These are phyloP conservation scores for Charaxes varanes DNA, from an alignment of 1,140 invertebrate species.

Conservation along the genomic window DNA sequence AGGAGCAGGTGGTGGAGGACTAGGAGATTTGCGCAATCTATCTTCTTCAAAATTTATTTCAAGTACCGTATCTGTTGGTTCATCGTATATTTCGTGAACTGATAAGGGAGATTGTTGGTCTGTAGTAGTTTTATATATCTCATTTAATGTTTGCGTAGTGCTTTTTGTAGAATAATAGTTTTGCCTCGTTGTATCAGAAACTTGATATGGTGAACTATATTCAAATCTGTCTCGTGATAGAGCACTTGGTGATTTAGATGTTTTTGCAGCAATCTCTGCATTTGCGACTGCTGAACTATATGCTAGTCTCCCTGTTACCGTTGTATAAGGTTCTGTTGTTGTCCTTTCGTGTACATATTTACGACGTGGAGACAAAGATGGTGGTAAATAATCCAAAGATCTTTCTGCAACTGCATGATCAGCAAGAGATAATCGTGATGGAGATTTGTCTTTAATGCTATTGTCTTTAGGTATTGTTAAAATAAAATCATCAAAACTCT, in stretches of 20 bases:
- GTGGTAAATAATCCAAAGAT: slow-evolving; percentile 71
- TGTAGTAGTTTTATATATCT: slow-evolving; percentile 55
- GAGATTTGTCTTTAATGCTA: slow-evolving; percentile 69
- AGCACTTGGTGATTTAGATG: slow-evolving; percentile 66
- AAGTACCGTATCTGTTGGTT: slow-evolving; percentile 73
- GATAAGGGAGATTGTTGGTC: slow-evolving; percentile 78
- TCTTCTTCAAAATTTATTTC: slow-evolving; percentile 73
- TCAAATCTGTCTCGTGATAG: slow-evolving; percentile 69
- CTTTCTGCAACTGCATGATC: slow-evolving; percentile 72
- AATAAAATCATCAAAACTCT: slow-evolving; percentile 75
- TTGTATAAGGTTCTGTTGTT: slow-evolving; percentile 75
- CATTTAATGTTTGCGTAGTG: slow-evolving; percentile 40
- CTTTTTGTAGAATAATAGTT: slow-evolving; percentile 53
- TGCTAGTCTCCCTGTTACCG: slow-evolving; percentile 75
- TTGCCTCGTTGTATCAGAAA: slow-evolving; percentile 44
- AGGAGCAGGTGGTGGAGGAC: slow-evolving; percentile 88
- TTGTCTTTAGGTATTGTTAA: slow-evolving; percentile 59
- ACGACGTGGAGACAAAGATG: slow-evolving; percentile 72
- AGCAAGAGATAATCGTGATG: slow-evolving; percentile 74
- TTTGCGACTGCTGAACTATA: slow-evolving; percentile 77
- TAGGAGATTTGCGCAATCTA: slow-evolving; percentile 75
- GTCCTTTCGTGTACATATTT: slow-evolving; percentile 72
- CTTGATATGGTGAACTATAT: slow-evolving; percentile 56
- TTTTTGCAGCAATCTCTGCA: slow-evolving; percentile 71
- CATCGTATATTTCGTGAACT: slow-evolving; percentile 78